Evolutionary conservation across 2,888 invertebrate species (phyloP).

Genomic region (Patella ulyssiponensis): DNA sequence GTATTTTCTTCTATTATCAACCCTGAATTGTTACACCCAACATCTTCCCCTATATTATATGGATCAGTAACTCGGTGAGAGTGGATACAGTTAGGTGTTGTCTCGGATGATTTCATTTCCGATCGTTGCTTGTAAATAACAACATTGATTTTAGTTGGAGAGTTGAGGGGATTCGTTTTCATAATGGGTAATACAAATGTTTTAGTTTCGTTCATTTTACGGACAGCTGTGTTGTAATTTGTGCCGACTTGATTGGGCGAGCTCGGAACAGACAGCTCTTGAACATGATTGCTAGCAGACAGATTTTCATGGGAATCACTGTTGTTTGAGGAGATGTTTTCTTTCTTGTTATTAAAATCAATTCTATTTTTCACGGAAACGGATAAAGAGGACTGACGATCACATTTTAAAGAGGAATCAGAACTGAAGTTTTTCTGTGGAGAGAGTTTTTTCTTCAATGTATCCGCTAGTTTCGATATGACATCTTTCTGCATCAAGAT

Average conservation of each 20-base stretch:
- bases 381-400: not conserved
- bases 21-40: too few relatives aligned
- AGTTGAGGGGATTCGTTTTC: not conserved
- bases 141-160: not conserved
- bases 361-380: too few relatives aligned
- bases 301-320: too few relatives aligned
- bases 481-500: not conserved
- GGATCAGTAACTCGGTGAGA: too few relatives aligned
- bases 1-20: too few relatives aligned
- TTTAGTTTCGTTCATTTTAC: not conserved
- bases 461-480: not conserved
- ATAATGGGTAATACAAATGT: not conserved
- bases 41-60: too few relatives aligned
- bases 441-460: not conserved
- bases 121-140: not conserved
- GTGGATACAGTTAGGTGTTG: too few relatives aligned
- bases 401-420: not conserved
- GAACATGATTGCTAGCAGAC: too few relatives aligned
- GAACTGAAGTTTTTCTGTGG: not conserved
- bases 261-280: not conserved
- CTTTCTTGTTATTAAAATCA: not conserved
- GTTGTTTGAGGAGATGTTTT: not conserved
- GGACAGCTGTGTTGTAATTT: too few relatives aligned
- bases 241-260: not conserved
- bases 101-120: too few relatives aligned